Conservation (phyloP, 2,113 vertebrate genomes). For the Scophthalmus maximus region DNA sequence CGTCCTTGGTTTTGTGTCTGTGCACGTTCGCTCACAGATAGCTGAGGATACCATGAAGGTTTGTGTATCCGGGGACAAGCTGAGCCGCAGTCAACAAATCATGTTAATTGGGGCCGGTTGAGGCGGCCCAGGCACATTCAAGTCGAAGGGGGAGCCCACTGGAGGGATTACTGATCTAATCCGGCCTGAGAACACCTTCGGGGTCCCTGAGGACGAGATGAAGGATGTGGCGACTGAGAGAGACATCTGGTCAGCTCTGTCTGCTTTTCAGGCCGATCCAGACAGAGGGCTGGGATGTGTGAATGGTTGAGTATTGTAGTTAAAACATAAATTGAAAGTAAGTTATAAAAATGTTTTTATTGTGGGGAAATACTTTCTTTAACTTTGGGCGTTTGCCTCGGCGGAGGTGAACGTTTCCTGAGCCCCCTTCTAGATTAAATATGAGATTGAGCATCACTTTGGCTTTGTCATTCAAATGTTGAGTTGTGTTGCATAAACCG, state of each 20-base stretch:
- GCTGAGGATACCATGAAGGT: background rate
- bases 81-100: background rate
- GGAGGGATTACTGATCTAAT: slow-evolving; percentile 8
- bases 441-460: no score
- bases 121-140: background rate
- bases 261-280: background rate
- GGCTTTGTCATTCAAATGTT: no score
- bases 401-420: no score
- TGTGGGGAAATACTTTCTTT: no score
- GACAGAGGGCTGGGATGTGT: background rate
- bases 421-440: no score
- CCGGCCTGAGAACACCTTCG: background rate
- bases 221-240: background rate
- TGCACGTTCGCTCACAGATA: background rate
- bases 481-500: no score
- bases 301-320: background rate
- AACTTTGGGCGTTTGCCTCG: no score
- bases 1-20: background rate
- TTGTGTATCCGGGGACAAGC: no score
- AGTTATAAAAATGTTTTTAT: no score
- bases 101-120: background rate
- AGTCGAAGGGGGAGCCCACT: background rate
- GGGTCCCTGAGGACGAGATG: background rate
- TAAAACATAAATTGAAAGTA: background rate
- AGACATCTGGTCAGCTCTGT: background rate